Evolutionary conservation across 2,888 invertebrate species (phyloP), one percentile per base, ranked within the genome.

Genomic region (Petrophora chlorosata): DNA sequence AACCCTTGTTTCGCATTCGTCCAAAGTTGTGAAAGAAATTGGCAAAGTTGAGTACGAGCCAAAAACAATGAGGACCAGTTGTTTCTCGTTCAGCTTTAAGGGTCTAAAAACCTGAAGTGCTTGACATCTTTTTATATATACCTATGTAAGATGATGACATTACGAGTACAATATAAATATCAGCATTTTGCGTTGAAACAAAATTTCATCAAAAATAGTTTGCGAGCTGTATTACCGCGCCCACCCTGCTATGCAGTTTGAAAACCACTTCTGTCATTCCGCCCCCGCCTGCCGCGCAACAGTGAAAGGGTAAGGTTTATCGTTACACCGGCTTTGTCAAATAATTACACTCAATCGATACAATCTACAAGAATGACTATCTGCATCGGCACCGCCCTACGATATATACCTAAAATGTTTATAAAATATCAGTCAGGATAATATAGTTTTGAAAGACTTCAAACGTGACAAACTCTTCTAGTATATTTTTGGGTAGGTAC

Each of bases 401-500:
- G 19, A 16, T 29, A 15, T 29, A 5, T 15, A 26, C 15, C 15
- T 35, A 43, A 15, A 12, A 23, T 42, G 14, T 26, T 14, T 13
- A 32, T n/a, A 10, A 29, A 26, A 43, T 40, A n/a, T n/a, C n/a
- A n/a, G n/a, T n/a, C n/a, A 12, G 12, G n/a, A 12, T 10, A 14
- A 33, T n/a, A 29, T 14, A 41, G 10, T 22, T 43, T 41, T 44
- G 47, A 50, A 55, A 47, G 48, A 48, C 29, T 39, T 34, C 36
- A 29, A 41, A 32, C 30, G 44, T 34, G 35, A 23, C 28, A 16
- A 28, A 13, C 62, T 39, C 43, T 65, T 54, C 52, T 61, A 52
- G 51, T 57, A 61, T 58, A 55, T 70, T 78, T 73, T 73, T 64
- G 60, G 60, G 54, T 65, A 68, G 60, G 54, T 65, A 68, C 76